Base-by-base conservation (phyloP, 2,888 invertebrate genomes). In the Spilarctia lutea region DNA sequence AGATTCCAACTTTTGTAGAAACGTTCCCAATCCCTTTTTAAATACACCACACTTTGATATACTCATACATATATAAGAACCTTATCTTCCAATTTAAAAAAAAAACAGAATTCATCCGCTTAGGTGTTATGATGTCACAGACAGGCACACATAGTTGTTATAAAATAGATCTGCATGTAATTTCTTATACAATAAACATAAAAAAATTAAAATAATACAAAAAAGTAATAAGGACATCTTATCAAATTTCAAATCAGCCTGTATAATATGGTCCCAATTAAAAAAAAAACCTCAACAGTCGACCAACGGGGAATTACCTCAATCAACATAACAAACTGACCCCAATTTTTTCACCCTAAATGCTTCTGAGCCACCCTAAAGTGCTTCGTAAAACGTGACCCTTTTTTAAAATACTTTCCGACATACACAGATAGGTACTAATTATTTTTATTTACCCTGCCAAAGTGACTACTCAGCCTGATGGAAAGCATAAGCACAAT, bases 121-220 rank as follows among this genome's bases (percentile, higher is more conserved):
- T 8, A 39, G 39, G 39, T 39, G 39, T 10, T 39, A 39, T 10
- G 8, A 10, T 39, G 39, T 39, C 39, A 11, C 39, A 39, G 39
- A 39, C 39, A 39, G 3, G 11, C 39, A 39, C 39, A 39, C 39
- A 39, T 11, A 10, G 39, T 39, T 39, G n/a, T n/a, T n/a, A n/a
- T n/a, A 30, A 60, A 27, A 30, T 30, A 30, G 30, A 63, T 63
- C 63, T 63, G 63, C 20, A 30, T 42, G 30, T 45, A 30, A 30
- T 68, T 45, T 48, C 30, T 68, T 68, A 45, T 30, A 68, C 16
- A 48, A 45, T n/a, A 45, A 30, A 68, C 68, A 48, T 30, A 48
- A 30, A 68, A 68, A n/a, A 48, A 20, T 11, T 45, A 11, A 30
- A 20, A 27, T 68, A 45, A 68, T 68, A 68, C 68, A 48, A 45